Conservation (phyloP, 2,797 vertebrate species). For the Ataeniobius toweri region DNA sequence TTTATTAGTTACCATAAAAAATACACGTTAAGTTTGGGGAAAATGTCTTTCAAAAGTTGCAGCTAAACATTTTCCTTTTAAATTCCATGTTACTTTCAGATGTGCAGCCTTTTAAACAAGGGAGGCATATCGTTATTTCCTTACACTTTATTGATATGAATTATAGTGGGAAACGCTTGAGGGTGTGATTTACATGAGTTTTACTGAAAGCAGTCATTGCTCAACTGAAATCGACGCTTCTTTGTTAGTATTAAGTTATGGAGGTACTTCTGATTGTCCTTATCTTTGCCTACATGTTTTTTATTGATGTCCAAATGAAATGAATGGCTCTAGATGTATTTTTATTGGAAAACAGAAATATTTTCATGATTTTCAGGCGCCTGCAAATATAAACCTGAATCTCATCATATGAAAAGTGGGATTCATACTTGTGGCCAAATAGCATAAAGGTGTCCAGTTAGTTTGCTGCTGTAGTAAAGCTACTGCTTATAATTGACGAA, state of each 20-base stretch:
- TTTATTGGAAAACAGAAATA: slow-evolving; percentile 48
- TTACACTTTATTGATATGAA: slow-evolving; percentile 37
- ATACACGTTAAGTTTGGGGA: slow-evolving; percentile 10
- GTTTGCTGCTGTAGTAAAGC: slow-evolving; percentile 19
- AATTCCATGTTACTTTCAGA: not conserved
- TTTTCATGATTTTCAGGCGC: slow-evolving; percentile 55
- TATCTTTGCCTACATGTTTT: slow-evolving; percentile 48
- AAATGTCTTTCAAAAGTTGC: slow-evolving; percentile 7
- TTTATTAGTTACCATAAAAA: slow-evolving; percentile 17
- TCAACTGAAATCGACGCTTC: slow-evolving; percentile 18
- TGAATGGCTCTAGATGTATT: slow-evolving; percentile 54
- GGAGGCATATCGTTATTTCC: slow-evolving; percentile 33
- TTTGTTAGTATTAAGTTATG: not conserved
- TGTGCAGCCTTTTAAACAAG: slow-evolving; percentile 20
- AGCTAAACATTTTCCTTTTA: slow-evolving; percentile 4
- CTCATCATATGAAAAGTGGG: slow-evolving; percentile 35
- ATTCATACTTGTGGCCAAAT: slow-evolving; percentile 68
- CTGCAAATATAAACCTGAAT: slow-evolving; percentile 38
- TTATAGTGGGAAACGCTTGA: slow-evolving; percentile 23
- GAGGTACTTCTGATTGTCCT: slow-evolving; percentile 30
- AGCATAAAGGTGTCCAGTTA: slow-evolving; percentile 33
- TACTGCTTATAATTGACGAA: slow-evolving; percentile 13
- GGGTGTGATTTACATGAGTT: slow-evolving; percentile 26
- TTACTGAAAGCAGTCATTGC: slow-evolving; percentile 19
- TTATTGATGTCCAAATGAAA: slow-evolving; percentile 54